A percentile compares a stretch with the other conserved stretches of the same genome.
Conservation (phyloP, 2,797 vertebrate genomes). For the Acrocephalus scirpaceus region DNA sequence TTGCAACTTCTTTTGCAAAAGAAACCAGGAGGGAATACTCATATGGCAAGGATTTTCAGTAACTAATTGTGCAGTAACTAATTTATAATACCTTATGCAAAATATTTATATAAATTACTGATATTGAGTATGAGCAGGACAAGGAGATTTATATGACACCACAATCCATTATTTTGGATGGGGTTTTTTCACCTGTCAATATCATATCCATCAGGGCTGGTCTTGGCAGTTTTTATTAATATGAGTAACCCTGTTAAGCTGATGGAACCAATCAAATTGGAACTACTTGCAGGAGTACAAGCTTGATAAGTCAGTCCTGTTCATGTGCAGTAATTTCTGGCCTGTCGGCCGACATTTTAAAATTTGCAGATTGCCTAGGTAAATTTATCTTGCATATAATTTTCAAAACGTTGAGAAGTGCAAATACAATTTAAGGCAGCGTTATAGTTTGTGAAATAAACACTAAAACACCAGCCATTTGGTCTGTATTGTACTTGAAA, state of each 20-base stretch:
- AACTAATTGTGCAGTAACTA: neutral
- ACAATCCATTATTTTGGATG: neutral
- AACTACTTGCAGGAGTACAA: neutral
- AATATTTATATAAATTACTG: neutral
- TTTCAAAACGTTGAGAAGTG: neutral
- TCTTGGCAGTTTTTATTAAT: neutral
- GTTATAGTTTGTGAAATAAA: neutral
- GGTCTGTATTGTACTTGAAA: neutral
- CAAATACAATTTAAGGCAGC: neutral
- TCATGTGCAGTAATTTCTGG: neutral
- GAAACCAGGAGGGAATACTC: neutral
- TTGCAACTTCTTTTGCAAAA: neutral
- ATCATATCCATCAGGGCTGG: neutral
- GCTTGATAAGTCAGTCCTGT: neutral
- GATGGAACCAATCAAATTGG: neutral
- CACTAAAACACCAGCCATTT: neutral
- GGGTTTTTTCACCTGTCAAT: neutral
- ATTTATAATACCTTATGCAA: neutral
- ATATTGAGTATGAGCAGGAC: neutral
- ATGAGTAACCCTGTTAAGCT: neutral
- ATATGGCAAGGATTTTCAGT: neutral
- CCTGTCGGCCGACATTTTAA: neutral
- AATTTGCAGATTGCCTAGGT: neutral
- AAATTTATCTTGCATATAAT: neutral
- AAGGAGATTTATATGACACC: neutral